Conservation (phyloP, 2,888 invertebrate genomes). For the Acanthosoma haemorrhoidale region DNA sequence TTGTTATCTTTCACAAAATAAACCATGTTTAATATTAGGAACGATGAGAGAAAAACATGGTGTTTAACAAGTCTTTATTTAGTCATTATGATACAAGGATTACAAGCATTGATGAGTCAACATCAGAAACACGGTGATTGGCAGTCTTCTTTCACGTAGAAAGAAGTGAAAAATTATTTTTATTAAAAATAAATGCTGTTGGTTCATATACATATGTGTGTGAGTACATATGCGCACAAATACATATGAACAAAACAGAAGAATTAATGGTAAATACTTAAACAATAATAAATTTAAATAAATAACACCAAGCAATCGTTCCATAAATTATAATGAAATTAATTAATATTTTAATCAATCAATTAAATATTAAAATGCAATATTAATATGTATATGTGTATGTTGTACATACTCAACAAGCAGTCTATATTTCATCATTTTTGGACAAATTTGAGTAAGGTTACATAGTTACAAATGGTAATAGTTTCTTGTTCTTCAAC, state of each 20-base stretch:
- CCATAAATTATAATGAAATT: not conserved
- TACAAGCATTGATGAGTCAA: not conserved
- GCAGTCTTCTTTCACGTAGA: not conserved
- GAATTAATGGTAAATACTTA: not conserved
- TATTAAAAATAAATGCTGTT: not conserved
- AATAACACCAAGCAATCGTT: not conserved
- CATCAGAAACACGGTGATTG: not conserved
- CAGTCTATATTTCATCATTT: constrained; percentile 3
- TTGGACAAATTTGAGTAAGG: not conserved
- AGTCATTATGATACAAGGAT: not conserved
- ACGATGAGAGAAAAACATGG: not conserved
- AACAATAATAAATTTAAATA: not conserved
- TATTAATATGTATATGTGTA: too few relatives aligned
- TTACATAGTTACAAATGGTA: too few relatives aligned
- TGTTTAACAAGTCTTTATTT: constrained; percentile 9
- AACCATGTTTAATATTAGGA: too few relatives aligned
- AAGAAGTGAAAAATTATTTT: not conserved
- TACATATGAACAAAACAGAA: not conserved
- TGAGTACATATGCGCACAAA: too few relatives aligned
- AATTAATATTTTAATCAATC: not conserved
- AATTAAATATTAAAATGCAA: not conserved
- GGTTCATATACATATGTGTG: too few relatives aligned
- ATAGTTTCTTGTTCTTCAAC: too few relatives aligned
- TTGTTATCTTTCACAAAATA: too few relatives aligned
- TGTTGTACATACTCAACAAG: not conserved